A percentile compares a stretch with the other conserved stretches of the same genome.
These are phyloP conservation scores for Machimus atricapillus DNA, from an alignment of 2,888 invertebrate species.

Conservation along the genomic window DNA sequence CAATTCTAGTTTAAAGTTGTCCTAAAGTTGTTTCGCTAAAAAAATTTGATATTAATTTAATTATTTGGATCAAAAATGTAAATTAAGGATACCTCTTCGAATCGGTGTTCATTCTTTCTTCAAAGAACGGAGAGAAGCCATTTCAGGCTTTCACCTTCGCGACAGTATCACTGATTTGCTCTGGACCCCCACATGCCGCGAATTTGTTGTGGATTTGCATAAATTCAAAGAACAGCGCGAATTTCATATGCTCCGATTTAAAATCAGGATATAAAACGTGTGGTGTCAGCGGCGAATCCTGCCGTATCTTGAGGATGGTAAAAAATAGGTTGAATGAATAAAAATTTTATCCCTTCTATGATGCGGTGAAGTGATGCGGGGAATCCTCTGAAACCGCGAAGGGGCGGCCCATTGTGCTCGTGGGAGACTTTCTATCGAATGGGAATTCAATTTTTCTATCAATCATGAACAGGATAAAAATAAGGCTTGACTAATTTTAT, in stretches of 20 bases:
- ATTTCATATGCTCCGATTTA: background rate
- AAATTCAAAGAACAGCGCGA: background rate
- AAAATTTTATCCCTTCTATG: background rate
- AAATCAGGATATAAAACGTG: background rate
- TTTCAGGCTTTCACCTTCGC: background rate
- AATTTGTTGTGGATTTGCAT: background rate
- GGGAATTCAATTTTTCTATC: conserved; percentile 19
- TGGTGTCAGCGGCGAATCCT: background rate
- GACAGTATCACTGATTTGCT: background rate
- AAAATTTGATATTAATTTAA: background rate
- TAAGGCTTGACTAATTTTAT: conserved; percentile 17
- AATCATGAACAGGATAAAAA: conserved; percentile 14
- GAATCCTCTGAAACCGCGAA: background rate
- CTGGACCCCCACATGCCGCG: background rate
- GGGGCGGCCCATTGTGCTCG: background rate
- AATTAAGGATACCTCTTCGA: background rate
- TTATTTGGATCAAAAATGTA: background rate
- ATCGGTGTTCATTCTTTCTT: background rate
- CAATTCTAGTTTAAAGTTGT: too few species aligned
- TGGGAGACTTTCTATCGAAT: background rate
- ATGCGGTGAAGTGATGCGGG: background rate
- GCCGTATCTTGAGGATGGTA: background rate
- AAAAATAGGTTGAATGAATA: background rate
- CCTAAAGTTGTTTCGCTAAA: too few species aligned
- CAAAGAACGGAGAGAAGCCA: background rate